A percentile compares a stretch with the other conserved stretches of the same genome.
Evolutionary conservation across 2,888 invertebrate species (phyloP).

Genomic region (Drosophila demipolita): DNA sequence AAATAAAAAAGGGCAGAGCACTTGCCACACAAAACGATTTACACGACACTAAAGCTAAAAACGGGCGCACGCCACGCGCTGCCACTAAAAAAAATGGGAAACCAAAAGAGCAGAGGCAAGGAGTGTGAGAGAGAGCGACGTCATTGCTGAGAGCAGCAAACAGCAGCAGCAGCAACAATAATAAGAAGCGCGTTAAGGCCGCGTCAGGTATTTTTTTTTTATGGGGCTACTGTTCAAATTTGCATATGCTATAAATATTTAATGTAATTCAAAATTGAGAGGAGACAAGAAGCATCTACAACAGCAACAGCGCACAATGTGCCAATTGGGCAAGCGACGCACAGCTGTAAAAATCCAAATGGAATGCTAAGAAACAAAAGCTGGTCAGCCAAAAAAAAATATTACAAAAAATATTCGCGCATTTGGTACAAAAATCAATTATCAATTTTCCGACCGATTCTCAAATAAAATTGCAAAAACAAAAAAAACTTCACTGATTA

Average conservation of each 20-base stretch:
- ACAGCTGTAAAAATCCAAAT: slow-evolving; percentile 58
- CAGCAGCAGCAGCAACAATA: slow-evolving; percentile 37
- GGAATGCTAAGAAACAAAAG: slow-evolving; percentile 39
- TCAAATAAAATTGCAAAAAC: slow-evolving; percentile 59
- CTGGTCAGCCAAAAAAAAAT: slow-evolving; percentile 31
- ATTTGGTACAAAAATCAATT: slow-evolving; percentile 64
- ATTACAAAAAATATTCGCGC: slow-evolving; percentile 57
- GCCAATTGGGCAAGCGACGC: slow-evolving; percentile 64
- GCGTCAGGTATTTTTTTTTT: slow-evolving; percentile 62
- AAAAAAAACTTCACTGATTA: slow-evolving; percentile 28
- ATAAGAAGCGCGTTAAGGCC: slow-evolving; percentile 61
- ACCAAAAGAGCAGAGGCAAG: slow-evolving; percentile 9
- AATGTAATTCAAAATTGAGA: slow-evolving; percentile 75
- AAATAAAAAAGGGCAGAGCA: slow-evolving; percentile 55
- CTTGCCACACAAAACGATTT: slow-evolving; percentile 77
- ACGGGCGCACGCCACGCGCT: slow-evolving; percentile 53
- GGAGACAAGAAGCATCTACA: slow-evolving; percentile 52
- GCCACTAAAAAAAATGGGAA: slow-evolving; percentile 21
- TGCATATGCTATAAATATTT: slow-evolving; percentile 81
- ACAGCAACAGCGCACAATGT: slow-evolving; percentile 48
- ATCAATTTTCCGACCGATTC: slow-evolving; percentile 73
- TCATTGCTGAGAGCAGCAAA: slow-evolving; percentile 47
- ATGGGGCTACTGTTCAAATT: slow-evolving; percentile 76
- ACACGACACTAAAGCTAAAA: slow-evolving; percentile 74
- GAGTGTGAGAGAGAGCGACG: slow-evolving; percentile 42